Evolutionary conservation across 2,797 vertebrate species (phyloP).

Genomic region (Cossypha niveicapilla): DNA sequence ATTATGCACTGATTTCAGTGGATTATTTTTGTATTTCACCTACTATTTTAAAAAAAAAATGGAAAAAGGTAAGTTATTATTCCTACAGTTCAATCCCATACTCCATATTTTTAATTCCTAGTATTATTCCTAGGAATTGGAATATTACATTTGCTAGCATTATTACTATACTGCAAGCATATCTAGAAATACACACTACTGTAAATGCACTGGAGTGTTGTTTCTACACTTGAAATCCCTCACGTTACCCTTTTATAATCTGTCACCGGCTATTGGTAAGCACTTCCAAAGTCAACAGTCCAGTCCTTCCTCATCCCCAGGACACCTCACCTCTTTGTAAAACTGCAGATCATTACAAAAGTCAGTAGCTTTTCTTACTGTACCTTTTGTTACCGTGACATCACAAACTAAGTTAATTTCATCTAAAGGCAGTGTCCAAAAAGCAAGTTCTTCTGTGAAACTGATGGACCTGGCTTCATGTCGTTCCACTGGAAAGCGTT

Average conservation of each 20-base stretch:
- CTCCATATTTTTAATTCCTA: not conserved
- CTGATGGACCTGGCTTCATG: slow-evolving; percentile 86
- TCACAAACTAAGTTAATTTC: slow-evolving; percentile 93
- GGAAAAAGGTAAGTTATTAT: not conserved
- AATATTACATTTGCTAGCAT: not conserved
- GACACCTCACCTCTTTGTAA: not conserved
- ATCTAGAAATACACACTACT: not conserved
- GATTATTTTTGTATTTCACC: not conserved
- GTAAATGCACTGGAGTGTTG: not conserved
- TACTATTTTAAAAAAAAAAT: not conserved
- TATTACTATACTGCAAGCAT: not conserved
- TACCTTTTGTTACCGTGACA: slow-evolving; percentile 84
- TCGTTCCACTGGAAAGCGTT: slow-evolving; percentile 82
- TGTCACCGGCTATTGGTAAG: not conserved
- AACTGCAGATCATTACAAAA: not conserved
- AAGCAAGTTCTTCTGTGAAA: slow-evolving; percentile 88
- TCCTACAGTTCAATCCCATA: not conserved
- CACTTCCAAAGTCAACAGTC: not conserved
- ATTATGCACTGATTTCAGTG: not conserved
- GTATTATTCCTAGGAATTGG: too few species aligned
- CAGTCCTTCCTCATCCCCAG: not conserved
- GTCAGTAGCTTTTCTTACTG: not conserved
- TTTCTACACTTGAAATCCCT: not conserved
- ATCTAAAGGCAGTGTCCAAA: slow-evolving; percentile 89
- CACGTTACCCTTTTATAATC: not conserved